Evolutionary conservation across 2,888 invertebrate species (phyloP).

Genomic region (Phalangium opilio): DNA sequence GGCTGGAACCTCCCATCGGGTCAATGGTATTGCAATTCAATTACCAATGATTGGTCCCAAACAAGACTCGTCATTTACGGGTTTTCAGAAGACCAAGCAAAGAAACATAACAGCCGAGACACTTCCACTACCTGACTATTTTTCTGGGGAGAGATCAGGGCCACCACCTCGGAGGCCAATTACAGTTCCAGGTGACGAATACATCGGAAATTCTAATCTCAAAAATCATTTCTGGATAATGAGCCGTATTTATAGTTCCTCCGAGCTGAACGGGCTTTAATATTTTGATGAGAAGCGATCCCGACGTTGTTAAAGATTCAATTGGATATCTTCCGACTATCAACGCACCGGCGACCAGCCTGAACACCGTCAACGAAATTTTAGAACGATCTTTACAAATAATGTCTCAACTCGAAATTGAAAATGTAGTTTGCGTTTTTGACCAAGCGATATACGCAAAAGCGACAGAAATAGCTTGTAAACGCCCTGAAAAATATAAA

Average conservation of each 20-base stretch:
- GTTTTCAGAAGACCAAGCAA: too few relatives aligned
- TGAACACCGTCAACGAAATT: background rate
- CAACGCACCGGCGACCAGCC: conserved; percentile 6
- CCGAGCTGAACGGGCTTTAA: background rate
- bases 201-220: too few relatives aligned
- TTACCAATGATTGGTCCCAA: background rate
- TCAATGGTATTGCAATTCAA: conserved; percentile 1
- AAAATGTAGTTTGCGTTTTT: background rate
- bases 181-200: too few relatives aligned
- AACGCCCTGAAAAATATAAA: conserved; percentile 8
- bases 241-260: too few relatives aligned
- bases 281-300: background rate
- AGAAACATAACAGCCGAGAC: too few relatives aligned
- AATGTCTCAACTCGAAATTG: background rate
- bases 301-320: background rate
- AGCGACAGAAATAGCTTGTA: conserved; percentile 18
- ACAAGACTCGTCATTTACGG: too few relatives aligned
- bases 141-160: too few relatives aligned
- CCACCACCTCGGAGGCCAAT: too few relatives aligned
- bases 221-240: too few relatives aligned
- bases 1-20: background rate
- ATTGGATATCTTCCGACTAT: conserved; percentile 14
- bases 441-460: conserved; percentile 20
- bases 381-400: background rate
- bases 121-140: too few relatives aligned